Percentiles rank a stretch among this genome's conserved stretches.
phyloP scores from a whole-genome alignment of 2,113 vertebrate species.

The Chrysochloris asiatica region DNA sequence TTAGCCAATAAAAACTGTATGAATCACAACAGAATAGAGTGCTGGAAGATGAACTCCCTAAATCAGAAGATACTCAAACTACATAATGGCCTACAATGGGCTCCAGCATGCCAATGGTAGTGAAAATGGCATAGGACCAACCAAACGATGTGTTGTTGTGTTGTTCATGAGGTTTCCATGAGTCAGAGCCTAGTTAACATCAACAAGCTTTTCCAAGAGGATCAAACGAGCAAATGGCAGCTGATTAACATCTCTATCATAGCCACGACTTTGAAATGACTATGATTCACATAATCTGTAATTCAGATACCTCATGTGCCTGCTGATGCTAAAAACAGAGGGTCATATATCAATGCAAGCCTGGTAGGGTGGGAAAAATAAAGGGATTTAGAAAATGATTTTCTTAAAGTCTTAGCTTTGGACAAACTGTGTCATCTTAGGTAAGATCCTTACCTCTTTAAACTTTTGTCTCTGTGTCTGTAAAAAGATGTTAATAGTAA shows the following conservation, averaged over 20 bases:
- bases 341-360: fast-evolving
- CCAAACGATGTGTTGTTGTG: not conserved
- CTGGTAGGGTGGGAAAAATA: not conserved
- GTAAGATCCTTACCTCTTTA: not conserved
- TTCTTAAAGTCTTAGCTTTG: not conserved
- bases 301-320: fast-evolving
- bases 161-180: not conserved
- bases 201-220: not conserved
- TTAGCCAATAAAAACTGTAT: not conserved
- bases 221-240: not conserved
- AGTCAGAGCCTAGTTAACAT: not conserved
- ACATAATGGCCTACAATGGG: not conserved
- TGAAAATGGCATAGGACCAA: not conserved
- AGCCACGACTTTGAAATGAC: not conserved
- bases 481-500: no score
- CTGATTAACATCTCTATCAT: no score
- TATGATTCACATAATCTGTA: no score
- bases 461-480: not conserved
- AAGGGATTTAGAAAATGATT: not conserved
- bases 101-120: not conserved
- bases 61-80: not conserved
- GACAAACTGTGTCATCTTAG: not conserved
- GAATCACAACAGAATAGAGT: not conserved
- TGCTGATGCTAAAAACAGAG: not conserved
- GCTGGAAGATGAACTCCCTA: not conserved